Evolutionary conservation across 2,113 vertebrate species (phyloP), one percentile per base, ranked within the genome.

Genomic region (Mormyrus iriodes): DNA sequence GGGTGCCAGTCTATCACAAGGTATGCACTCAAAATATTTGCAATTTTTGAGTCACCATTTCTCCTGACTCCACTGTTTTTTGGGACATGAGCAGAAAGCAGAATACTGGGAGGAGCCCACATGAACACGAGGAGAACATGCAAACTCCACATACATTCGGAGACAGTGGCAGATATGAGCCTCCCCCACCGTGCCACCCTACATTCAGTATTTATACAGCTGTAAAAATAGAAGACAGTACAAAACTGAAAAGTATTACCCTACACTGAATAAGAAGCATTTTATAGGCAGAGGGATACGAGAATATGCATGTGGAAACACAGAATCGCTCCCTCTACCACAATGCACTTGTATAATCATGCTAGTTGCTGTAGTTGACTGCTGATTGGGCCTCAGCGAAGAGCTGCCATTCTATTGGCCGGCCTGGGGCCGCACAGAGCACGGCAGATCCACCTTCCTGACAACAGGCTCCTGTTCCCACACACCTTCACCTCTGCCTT

Each of bases 171-270:
- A 79, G 31, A 79, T 42, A 39, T 39, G 73, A 79, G 7, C 69
- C n/a, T 19, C 53, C 61, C 61, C 61, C 44, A 46, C 12, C 3
- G 44, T 19, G 24, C 82, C 44, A 42, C 13, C 35, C 73, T 79
- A 79, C 73, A 35, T 17, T 83, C 19, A 48, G 79, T 83, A 83
- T 48, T 84, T 84, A 84, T 48, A 84, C 82, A 46, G 82, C 82
- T 84, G 44, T 84, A 48, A 46, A 48, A 84, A 48, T 46, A 48
- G 82, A 42, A 84, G 21, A 48, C 42, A 12, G 44, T 24, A 15
- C 39, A 35, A 24, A 48, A 84, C 89, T 86, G 73, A 21, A 79
- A 15, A 79, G n/a, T 42, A 42, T 39, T 79, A 42, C 35, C 4
- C 15, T 79, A 7, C 73, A 17, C 17, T 19, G 73, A 42, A 79